Base-by-base conservation (phyloP, 1,140 invertebrate genomes). In the Drosophila ambigua region DNA sequence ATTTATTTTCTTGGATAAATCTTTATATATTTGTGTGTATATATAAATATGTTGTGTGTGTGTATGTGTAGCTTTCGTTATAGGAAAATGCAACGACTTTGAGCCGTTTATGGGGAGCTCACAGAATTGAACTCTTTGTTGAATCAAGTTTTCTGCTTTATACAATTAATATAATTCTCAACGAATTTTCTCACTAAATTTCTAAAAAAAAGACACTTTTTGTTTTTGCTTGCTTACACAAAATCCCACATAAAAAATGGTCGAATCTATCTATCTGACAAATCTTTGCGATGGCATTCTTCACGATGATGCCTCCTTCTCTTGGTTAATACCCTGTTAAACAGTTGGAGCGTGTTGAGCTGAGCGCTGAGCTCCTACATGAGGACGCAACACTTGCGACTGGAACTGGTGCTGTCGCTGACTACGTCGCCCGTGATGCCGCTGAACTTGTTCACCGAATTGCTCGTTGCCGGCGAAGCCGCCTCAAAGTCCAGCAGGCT, bases 341-440 rank as follows among this genome's bases (percentile, higher is more conserved):
- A 53, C 59, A 54, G 43, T 41, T 62, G 15, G n/a, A 11, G 52
- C n/a, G 48, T 20, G 15, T 50, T 31, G 7, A 11, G 50, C 8
- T 2, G 28, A 9, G 31, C 3, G 31, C 31, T 31, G 31, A 72
- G 28, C 8, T 48, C 31, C 41, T 87, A 92, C 91, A 92, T 92
- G n/a, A 92, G 60, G 35, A 69, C 59, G 78, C 95, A 95, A 89
- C 95, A 95, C 61, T 93, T 93, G 91, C 94, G 94, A 66, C 83
- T 83, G 49, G 94, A 93, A 67, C 93, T 93, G 45, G 93, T 92
- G 89, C 93, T 95, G 71, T 94, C 94, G 52, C 94, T 93, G 59
- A 95, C 93, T 74, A 94, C 94, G 71, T 95, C 94, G 46, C 94
- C 94, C 2, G 95, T 95, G 69, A 95, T 93, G 8, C 95, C 95